phyloP scores from a whole-genome alignment of 2,797 vertebrate species.

The Phrynocephalus forsythii region DNA sequence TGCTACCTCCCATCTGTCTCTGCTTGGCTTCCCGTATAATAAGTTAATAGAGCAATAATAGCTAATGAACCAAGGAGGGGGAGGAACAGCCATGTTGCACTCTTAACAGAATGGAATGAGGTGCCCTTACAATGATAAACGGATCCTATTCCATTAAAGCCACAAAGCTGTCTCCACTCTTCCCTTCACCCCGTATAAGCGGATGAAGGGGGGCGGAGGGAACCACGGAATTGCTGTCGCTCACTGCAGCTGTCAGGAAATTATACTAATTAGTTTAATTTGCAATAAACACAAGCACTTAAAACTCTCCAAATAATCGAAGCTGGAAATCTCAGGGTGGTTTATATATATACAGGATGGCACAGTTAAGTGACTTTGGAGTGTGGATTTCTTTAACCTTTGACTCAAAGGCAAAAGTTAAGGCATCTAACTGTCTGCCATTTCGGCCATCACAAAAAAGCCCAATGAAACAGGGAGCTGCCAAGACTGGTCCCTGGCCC shows the following conservation, averaged over 20 bases:
- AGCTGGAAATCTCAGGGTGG: conserved; percentile 76
- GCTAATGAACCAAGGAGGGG: conserved; percentile 59
- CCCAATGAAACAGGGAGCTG: neutral
- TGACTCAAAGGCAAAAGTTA: conserved; percentile 67
- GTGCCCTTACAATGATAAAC: conserved; percentile 71
- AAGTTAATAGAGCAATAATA: conserved; percentile 71
- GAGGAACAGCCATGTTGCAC: conserved; percentile 51
- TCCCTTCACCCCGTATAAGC: conserved; percentile 69
- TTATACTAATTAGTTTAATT: conserved; percentile 85
- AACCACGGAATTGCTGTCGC: conserved; percentile 77
- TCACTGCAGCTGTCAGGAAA: conserved; percentile 84
- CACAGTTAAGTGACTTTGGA: conserved; percentile 73
- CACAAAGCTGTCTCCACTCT: conserved; percentile 73
- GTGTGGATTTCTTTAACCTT: conserved; percentile 79
- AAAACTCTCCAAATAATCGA: conserved; percentile 82
- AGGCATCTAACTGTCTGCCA: conserved; percentile 55
- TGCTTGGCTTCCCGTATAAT: conserved; percentile 55
- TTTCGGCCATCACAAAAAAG: neutral
- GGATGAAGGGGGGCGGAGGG: conserved; percentile 66
- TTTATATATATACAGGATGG: conserved; percentile 70
- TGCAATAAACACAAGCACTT: conserved; percentile 85
- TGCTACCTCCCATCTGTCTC: conserved; percentile 62
- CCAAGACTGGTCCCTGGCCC: neutral
- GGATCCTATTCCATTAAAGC: conserved; percentile 76
- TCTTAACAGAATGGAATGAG: conserved; percentile 55